Evolutionary conservation across 2,888 invertebrate genomes (phyloP).

Genomic region (Melanostoma scalare): DNA sequence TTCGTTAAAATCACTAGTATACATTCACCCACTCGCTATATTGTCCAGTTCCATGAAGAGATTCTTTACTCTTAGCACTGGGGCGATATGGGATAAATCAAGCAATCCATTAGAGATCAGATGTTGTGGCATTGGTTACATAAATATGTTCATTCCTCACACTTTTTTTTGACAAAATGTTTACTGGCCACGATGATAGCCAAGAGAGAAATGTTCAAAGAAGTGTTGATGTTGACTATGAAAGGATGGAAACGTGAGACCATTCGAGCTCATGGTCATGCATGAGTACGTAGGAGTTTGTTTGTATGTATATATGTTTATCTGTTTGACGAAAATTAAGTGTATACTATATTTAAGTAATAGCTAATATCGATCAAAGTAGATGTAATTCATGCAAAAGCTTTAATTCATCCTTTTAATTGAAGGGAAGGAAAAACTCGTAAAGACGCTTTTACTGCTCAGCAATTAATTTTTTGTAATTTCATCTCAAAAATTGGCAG

Average conservation of each 20-base stretch:
- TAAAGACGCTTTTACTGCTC: no score
- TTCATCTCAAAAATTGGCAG: no score
- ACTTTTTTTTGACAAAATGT: constrained; percentile 8
- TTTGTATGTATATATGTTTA: no score
- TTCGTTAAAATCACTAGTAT: constrained; percentile 45
- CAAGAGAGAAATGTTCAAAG: constrained; percentile 15
- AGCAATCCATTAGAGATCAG: constrained; percentile 72
- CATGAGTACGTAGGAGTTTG: no score
- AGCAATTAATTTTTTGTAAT: no score
- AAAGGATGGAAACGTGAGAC: constrained; percentile 61
- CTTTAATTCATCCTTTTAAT: no score
- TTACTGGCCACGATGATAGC: constrained; percentile 51
- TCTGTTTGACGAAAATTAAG: no score
- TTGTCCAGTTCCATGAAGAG: constrained; percentile 12
- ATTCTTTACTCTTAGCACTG: constrained; percentile 32
- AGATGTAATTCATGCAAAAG: no score
- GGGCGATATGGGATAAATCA: constrained; percentile 59
- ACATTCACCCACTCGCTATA: neutral
- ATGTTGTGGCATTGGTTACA: constrained; percentile 72
- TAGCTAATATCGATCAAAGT: no score
- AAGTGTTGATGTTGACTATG: constrained; percentile 59
- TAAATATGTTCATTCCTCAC: constrained; percentile 44
- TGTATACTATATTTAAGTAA: no score
- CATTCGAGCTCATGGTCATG: constrained; percentile 9
- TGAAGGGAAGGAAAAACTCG: no score